These are phyloP conservation scores for Gambusia affinis DNA, from an alignment of 2,113 vertebrate genomes.

Conservation along the genomic window DNA sequence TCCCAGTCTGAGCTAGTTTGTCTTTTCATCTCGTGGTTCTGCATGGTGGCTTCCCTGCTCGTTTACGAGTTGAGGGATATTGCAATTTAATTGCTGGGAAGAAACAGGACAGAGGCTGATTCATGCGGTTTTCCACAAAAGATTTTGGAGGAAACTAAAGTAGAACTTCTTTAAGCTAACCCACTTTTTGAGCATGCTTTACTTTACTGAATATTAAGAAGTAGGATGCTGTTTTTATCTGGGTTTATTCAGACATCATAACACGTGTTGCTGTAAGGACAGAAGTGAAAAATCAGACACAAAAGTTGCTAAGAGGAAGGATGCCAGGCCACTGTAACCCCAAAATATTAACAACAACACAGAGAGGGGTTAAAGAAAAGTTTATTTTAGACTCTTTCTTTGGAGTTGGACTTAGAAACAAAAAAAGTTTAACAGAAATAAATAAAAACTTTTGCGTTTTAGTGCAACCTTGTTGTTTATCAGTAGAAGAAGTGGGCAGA, in stretches of 20 bases:
- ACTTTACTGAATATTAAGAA: neutral
- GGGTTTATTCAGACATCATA: neutral
- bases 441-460: neutral
- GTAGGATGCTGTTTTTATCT: neutral
- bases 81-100: conserved; percentile 19
- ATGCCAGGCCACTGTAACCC: neutral
- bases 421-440: neutral
- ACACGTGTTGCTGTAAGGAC: too few relatives aligned
- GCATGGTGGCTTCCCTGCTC: neutral
- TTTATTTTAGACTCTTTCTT: neutral
- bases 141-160: neutral
- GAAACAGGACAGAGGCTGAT: conserved; percentile 9
- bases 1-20: neutral
- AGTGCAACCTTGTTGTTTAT: neutral
- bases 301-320: neutral
- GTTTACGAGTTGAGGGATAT: conserved; percentile 24
- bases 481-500: too few relatives aligned
- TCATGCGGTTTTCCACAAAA: conserved; percentile 34
- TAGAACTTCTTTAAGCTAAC: neutral
- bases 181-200: too few relatives aligned
- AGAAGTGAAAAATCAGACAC: neutral
- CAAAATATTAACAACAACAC: neutral
- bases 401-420: neutral
- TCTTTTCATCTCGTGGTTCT: conserved; percentile 14
- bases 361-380: neutral